phyloP scores from a whole-genome alignment of 2,888 invertebrate species.

The Philhelius pedissequus region DNA sequence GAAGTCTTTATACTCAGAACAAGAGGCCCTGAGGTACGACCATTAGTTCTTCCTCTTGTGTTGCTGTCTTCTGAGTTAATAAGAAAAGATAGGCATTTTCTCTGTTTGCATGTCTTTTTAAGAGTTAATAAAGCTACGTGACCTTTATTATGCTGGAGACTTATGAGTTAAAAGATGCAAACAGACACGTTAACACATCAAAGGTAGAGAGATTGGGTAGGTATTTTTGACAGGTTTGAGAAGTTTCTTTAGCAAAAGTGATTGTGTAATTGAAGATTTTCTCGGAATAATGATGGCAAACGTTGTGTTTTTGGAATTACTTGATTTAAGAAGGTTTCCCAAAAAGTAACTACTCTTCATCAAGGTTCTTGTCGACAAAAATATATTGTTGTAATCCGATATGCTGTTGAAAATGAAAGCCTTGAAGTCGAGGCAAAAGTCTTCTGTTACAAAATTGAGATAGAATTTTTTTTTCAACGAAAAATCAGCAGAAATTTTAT shows the following conservation, averaged over 20 bases:
- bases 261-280: background rate
- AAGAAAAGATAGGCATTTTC: background rate
- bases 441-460: no score
- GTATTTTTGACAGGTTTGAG: constrained; percentile 2
- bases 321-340: background rate
- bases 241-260: background rate
- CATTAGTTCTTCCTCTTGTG: background rate
- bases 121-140: constrained; percentile 49
- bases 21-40: background rate
- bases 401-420: background rate
- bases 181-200: constrained; percentile 5
- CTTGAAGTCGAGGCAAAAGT: no score
- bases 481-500: no score
- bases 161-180: background rate
- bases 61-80: background rate
- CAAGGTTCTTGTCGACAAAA: background rate
- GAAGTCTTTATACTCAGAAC: background rate
- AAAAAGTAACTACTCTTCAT: background rate
- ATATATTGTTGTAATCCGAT: no score
- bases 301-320: background rate
- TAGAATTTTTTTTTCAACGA: no score
- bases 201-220: no score
- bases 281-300: background rate
- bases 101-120: constrained; percentile 20
- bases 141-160: constrained; percentile 36